Evolutionary conservation across 2,797 vertebrate species (phyloP).

Genomic region (Spizella passerina): DNA sequence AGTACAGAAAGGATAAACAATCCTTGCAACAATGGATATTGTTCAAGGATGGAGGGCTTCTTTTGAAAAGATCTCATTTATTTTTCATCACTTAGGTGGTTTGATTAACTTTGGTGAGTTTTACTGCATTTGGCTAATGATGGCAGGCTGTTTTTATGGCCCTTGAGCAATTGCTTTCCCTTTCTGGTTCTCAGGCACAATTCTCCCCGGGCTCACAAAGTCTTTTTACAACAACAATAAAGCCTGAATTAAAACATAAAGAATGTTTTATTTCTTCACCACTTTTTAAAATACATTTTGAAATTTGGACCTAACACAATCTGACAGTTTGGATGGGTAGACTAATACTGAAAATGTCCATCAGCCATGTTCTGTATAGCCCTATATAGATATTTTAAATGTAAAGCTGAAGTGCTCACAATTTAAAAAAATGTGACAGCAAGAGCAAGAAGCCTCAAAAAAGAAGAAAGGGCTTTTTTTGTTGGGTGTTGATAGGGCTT

Average conservation of each 20-base stretch:
- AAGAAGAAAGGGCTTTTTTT: not conserved
- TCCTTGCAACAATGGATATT: not conserved
- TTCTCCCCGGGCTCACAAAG: conserved; percentile 42
- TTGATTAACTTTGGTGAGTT: conserved; percentile 60
- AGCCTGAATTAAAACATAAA: conserved; percentile 56
- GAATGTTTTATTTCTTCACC: conserved; percentile 39
- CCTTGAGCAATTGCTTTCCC: conserved; percentile 59
- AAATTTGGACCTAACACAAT: conserved; percentile 8
- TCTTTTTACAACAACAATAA: conserved; percentile 54
- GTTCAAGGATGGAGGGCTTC: conserved; percentile 9
- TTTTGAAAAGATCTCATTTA: conserved; percentile 37
- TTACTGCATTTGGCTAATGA: conserved; percentile 59
- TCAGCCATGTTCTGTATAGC: not conserved
- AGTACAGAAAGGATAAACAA: not conserved
- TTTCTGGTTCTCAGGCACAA: conserved; percentile 63
- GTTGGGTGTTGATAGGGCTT: not conserved
- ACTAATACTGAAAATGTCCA: not conserved
- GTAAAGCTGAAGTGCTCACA: not conserved
- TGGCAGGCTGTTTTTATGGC: conserved; percentile 48
- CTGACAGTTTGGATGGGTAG: not conserved
- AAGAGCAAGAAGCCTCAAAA: not conserved
- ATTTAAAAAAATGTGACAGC: not conserved
- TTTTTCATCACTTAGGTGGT: conserved; percentile 57
- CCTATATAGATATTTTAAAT: not conserved
- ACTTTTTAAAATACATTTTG: conserved; percentile 34